Percentiles rank a stretch among this genome's conserved stretches.
Conservation (phyloP, 2,888 invertebrate species). For the Chrysolina oricalcia region DNA sequence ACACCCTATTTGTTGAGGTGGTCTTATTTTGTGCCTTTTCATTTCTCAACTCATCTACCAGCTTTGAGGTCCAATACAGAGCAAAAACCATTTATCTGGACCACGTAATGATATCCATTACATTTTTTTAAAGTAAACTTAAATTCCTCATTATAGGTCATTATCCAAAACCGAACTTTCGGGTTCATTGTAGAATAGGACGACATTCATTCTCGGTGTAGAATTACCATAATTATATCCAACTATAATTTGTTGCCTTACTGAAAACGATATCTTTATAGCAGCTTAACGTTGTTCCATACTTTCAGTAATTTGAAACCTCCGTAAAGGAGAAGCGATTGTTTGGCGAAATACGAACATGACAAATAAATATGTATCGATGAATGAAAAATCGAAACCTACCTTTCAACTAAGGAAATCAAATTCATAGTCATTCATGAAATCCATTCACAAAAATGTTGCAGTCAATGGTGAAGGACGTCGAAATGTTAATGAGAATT, state of each 20-base stretch:
- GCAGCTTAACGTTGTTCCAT: not conserved
- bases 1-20: no score
- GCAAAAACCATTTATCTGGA: no score
- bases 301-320: not conserved
- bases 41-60: no score
- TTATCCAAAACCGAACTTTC: not conserved
- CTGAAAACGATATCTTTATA: conserved; percentile 3
- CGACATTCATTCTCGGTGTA: not conserved
- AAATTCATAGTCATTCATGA: not conserved
- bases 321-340: not conserved
- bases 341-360: not conserved
- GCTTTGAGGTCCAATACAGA: no score
- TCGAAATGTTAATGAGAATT: not conserved
- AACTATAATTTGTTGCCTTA: not conserved
- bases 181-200: not conserved
- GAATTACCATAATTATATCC: not conserved
- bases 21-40: no score
- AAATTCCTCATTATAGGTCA: not conserved
- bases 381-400: not conserved
- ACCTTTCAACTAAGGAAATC: not conserved
- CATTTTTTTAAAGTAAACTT: no score
- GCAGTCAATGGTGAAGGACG: not conserved
- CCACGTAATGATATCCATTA: no score
- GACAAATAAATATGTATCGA: not conserved
- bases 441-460: not conserved